Conservation (phyloP, 2,113 vertebrate genomes). For the Syngnathus floridae region DNA sequence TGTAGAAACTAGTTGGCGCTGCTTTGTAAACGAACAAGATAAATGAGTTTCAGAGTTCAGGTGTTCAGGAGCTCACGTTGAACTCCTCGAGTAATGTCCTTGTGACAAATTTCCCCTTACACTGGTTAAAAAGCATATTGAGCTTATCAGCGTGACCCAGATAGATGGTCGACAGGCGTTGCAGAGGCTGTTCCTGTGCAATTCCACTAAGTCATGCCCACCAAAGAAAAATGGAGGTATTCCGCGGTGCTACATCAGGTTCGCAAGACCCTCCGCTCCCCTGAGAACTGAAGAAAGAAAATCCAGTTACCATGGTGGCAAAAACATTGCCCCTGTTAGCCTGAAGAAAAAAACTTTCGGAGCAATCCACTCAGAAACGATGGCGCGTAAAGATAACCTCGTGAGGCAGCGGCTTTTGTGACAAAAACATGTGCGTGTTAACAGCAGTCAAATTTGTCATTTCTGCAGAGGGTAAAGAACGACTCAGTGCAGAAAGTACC, state of each 20-base stretch:
- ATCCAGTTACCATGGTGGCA: slow-evolving; percentile 40
- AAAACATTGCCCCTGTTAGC: slow-evolving; percentile 28
- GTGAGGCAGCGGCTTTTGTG: slow-evolving; percentile 18
- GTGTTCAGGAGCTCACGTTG: background rate
- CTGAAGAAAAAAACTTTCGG: slow-evolving; percentile 27
- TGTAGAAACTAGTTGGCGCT: background rate
- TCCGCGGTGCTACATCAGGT: slow-evolving; percentile 46
- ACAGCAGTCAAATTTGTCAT: background rate
- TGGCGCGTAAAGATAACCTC: slow-evolving; percentile 27
- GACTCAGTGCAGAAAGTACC: background rate
- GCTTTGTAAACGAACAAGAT: slow-evolving; percentile 20
- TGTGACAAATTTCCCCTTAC: slow-evolving; percentile 26
- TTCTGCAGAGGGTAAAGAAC: too few relatives aligned
- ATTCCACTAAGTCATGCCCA: slow-evolving; percentile 45
- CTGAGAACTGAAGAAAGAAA: slow-evolving; percentile 37
- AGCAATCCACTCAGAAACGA: slow-evolving; percentile 24
- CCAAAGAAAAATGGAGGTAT: slow-evolving; percentile 39
- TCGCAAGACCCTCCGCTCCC: slow-evolving; percentile 34
- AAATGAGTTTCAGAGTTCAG: slow-evolving; percentile 1
- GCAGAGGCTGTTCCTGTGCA: slow-evolving; percentile 44
- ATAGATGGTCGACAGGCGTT: slow-evolving; percentile 52
- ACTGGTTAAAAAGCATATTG: slow-evolving; percentile 36
- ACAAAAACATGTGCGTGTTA: background rate
- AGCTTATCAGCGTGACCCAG: slow-evolving; percentile 51
- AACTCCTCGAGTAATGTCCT: background rate